phyloP scores from a whole-genome alignment of 2,797 vertebrate genomes.

The Strix occidentalis region DNA sequence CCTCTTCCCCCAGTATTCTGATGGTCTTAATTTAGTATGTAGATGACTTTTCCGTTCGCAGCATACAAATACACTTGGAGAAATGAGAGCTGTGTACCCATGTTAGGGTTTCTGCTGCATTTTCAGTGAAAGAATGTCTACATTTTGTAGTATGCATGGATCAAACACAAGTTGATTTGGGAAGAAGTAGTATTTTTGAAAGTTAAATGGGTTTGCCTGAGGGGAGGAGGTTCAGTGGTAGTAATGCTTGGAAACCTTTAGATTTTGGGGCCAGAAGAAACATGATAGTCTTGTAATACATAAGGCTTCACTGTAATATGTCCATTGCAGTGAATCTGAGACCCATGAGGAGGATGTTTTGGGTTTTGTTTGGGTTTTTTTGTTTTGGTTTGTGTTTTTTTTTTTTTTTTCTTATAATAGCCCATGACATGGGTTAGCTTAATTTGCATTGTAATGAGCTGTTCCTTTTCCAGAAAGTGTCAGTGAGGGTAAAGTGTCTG shows the following conservation, averaged over 20 bases:
- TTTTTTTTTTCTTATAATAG: background rate
- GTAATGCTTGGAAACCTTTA: background rate
- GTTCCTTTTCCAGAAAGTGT: background rate
- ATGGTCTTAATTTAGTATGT: background rate
- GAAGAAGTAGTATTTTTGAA: background rate
- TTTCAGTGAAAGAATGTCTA: background rate
- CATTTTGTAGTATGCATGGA: rapidly evolving
- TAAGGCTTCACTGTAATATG: background rate
- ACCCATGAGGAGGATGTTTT: background rate
- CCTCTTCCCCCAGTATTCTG: background rate
- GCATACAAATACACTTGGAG: background rate
- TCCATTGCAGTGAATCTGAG: background rate
- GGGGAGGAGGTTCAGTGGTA: background rate
- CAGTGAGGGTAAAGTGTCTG: background rate
- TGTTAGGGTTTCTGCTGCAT: rapidly evolving
- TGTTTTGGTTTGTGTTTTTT: background rate
- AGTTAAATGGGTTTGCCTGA: background rate
- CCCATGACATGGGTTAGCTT: background rate
- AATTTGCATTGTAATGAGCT: slow-evolving; percentile 23
- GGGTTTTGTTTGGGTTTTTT: background rate
- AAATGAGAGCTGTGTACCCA: rapidly evolving
- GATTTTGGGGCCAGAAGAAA: background rate
- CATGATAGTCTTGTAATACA: rapidly evolving
- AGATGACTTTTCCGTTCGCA: background rate
- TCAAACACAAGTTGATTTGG: background rate